Evolutionary conservation across 2,113 vertebrate genomes (phyloP), one percentile per base, ranked within the genome.

Genomic region (Leiothrix lutea): DNA sequence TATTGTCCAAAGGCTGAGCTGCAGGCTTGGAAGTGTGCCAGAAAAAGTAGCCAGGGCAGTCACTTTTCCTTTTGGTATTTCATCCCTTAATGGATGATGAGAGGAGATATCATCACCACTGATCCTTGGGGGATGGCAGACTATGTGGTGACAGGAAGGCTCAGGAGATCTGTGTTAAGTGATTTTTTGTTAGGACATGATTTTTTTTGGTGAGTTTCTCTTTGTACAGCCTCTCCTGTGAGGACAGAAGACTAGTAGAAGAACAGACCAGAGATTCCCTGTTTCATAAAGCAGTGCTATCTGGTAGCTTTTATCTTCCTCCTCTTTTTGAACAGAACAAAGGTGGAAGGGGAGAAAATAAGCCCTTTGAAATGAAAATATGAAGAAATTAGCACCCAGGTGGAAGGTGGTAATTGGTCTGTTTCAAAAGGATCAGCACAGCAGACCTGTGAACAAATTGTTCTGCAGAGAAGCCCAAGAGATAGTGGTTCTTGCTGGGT

Each of bases 91-190:
- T 77, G 80, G 42, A 75, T 92, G 91, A 57, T 96, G 94, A 96
- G 95, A 93, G 81, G 78, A 90, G 36, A 51, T 86, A 88, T 88
- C 70, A 80, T 95, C 91, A 70, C 94, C 62, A 23, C 94, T 95
- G 80, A 92, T 89, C 69, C 83, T 67, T 61, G 44, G n/a, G 73
- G 38, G 24, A 48, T 84, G 84, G 70, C 91, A 92, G 65, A 33
- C 47, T 75, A 23, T 48, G 57, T 92, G 91, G 57, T 95, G 89
- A 94, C 91, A 96, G 91, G 61, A 92, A 60, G 70, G 78, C 72
- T 89, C 80, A 87, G 65, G 80, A 83, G 71, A 67, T 61, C 35
- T 78, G 7, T 5, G 2, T 86, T 86, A 86, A 92, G 67, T 79
- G 80, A n/a, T 72, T 75, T 92, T 64, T 80, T 44, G 6, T 72